Conservation (phyloP, 2,888 invertebrate species). For the Callinectes sapidus region DNA sequence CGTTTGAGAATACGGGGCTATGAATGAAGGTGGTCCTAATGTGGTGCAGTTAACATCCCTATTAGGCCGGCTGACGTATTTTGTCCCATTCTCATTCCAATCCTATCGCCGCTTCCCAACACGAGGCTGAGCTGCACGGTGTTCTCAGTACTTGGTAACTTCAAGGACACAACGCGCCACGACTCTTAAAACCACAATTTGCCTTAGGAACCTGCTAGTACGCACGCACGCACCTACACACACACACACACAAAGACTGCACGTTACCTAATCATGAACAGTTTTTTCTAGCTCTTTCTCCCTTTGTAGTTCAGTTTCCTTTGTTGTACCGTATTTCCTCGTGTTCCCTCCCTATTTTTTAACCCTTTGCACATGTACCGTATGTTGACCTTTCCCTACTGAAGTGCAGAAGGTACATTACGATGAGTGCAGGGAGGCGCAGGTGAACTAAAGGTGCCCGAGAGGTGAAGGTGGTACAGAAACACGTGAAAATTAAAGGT, state of each 20-base stretch:
- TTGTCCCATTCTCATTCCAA: not conserved
- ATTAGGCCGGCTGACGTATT: not conserved
- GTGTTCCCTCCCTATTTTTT: not conserved
- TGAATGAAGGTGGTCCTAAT: not conserved
- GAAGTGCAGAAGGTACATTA: not conserved
- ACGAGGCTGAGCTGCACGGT: not conserved
- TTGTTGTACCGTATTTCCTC: not conserved
- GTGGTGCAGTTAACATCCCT: not conserved
- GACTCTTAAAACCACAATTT: not conserved
- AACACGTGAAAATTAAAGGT: not conserved
- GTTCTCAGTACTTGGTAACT: not conserved
- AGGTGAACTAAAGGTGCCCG: not conserved
- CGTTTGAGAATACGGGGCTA: no score
- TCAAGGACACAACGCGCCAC: not conserved
- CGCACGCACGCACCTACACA: not conserved
- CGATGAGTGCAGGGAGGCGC: not conserved
- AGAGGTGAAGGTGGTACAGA: not conserved
- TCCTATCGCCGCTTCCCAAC: not conserved
- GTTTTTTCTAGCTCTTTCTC: not conserved
- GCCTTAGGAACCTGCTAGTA: not conserved
- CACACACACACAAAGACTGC: slow-evolving; percentile 20
- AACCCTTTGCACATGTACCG: not conserved
- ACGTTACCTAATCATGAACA: not conserved
- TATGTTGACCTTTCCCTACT: not conserved
- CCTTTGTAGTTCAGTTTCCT: not conserved